Percentiles rank a stretch among this genome's conserved stretches.
phyloP scores from a whole-genome alignment of 2,113 vertebrate species.

The Nerophis ophidion region DNA sequence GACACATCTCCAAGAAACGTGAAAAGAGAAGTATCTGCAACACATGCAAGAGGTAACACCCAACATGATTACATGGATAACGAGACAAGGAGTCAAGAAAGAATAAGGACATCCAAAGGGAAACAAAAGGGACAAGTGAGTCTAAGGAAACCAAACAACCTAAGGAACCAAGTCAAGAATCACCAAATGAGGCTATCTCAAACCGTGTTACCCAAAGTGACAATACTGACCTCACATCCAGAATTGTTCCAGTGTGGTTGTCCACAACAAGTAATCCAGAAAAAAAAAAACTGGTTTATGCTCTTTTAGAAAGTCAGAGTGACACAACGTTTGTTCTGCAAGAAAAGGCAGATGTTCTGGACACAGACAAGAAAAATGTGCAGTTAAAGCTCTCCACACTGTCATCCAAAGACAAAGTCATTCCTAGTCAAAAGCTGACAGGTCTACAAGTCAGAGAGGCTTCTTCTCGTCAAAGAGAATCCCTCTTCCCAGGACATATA shows the following conservation, averaged over 20 bases:
- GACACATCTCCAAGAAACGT: too few species aligned
- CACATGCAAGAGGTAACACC: too few species aligned
- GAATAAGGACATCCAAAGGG: too few species aligned
- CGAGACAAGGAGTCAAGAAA: too few species aligned
- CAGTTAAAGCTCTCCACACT: constrained; percentile 19
- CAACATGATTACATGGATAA: too few species aligned
- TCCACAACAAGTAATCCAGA: background rate
- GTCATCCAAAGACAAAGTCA: constrained; percentile 10
- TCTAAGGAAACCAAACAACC: too few species aligned
- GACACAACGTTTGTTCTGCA: background rate
- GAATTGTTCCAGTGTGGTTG: constrained; percentile 1
- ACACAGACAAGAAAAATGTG: constrained; percentile 9
- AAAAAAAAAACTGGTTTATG: background rate
- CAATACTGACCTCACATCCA: background rate
- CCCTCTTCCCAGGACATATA: constrained; percentile 10
- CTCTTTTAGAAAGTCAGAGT: background rate
- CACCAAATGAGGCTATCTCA: too few species aligned
- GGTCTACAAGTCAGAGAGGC: constrained; percentile 25
- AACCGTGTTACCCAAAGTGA: too few species aligned
- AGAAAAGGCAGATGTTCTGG: constrained; percentile 9
- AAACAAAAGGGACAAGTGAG: too few species aligned
- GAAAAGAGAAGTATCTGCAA: too few species aligned
- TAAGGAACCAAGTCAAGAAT: too few species aligned
- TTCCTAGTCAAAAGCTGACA: constrained; percentile 4
- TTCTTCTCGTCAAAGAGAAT: constrained; percentile 21